Evolutionary conservation across 2,113 vertebrate genomes (phyloP).

Genomic region (Bos taurus): ARS-UCD2.0 NC_037334.1:72538001-72538500

Average conservation of each 20-base stretch:
- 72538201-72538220: not conserved
- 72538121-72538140: not conserved
- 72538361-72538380: not conserved
- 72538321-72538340: not conserved
- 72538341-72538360: not conserved
- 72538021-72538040: not conserved
- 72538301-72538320: not conserved
- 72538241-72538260: not conserved
- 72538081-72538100: not conserved
- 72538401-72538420: not conserved
- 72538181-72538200: not conserved
- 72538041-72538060: not conserved
- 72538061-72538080: not conserved
- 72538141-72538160: not conserved
- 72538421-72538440: not conserved
- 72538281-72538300: not conserved
- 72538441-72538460: not conserved
- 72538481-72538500: not conserved
- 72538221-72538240: not conserved
- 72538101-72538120: not conserved
- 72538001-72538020: not conserved
- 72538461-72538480: not conserved
- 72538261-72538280: not conserved
- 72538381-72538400: not conserved
- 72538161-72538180: not conserved